Evolutionary conservation across 2,888 invertebrate genomes (phyloP).

Genomic region (Galerucella nymphaeae): DNA sequence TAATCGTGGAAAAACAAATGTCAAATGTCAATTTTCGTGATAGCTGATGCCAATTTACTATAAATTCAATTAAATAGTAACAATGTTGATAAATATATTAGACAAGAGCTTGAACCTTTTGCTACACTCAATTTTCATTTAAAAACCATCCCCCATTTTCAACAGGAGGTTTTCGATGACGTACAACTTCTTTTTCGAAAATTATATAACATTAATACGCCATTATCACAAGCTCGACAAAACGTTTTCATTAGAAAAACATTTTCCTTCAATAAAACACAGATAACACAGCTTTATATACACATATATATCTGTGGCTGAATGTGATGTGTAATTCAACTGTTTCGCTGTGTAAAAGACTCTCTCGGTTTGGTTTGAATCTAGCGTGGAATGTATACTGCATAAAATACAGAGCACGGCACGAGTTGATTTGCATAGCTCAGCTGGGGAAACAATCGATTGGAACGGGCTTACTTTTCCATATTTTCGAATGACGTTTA

Average conservation of each 20-base stretch:
- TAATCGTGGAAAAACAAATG: no score
- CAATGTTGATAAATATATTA: no score
- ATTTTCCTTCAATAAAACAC: constrained; percentile 24
- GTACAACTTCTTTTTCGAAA: background rate
- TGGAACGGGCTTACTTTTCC: constrained; percentile 46
- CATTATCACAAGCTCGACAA: constrained; percentile 17
- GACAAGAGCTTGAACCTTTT: no score
- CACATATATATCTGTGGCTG: constrained; percentile 42
- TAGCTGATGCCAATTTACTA: no score
- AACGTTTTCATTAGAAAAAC: constrained; percentile 34
- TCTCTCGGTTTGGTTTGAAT: constrained; percentile 48
- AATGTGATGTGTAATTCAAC: constrained; percentile 50
- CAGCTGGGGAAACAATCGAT: constrained; percentile 60
- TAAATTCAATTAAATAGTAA: no score
- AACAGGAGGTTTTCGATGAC: background rate
- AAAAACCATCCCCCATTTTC: background rate
- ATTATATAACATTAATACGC: background rate
- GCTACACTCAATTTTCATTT: no score
- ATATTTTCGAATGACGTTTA: constrained; percentile 7
- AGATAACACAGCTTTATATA: constrained; percentile 35
- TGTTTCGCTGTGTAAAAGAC: constrained; percentile 52
- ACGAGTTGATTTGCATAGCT: constrained; percentile 66
- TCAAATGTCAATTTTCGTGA: no score
- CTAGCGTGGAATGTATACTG: constrained; percentile 55
- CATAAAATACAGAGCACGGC: constrained; percentile 66